Evolutionary conservation across 2,113 vertebrate species (phyloP).

Genomic region (Gnathonemus longibarbis): DNA sequence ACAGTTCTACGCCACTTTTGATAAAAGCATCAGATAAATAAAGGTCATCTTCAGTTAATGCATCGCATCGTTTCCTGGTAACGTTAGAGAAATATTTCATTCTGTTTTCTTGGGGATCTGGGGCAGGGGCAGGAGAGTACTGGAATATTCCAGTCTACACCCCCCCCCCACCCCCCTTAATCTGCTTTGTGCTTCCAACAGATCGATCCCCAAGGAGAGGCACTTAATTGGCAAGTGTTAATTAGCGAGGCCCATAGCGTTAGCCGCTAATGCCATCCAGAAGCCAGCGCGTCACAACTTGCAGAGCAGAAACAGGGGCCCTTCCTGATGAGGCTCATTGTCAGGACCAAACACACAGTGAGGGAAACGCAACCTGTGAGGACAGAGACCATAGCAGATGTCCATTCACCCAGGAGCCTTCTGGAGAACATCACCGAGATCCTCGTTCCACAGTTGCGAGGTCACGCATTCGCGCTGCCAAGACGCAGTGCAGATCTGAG

Average conservation of each 20-base stretch:
- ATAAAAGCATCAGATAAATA: background rate
- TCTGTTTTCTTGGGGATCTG: constrained; percentile 31
- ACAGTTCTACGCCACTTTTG: background rate
- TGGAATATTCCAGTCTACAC: constrained; percentile 24
- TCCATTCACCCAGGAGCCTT: background rate
- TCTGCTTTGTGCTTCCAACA: constrained; percentile 47
- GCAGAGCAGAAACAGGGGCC: constrained; percentile 28
- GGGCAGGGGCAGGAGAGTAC: constrained; percentile 33
- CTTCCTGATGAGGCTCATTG: background rate
- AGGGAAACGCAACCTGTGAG: background rate
- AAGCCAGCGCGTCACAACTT: constrained; percentile 50
- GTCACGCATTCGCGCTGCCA: background rate
- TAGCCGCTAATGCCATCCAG: constrained; percentile 47
- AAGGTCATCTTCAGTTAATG: background rate
- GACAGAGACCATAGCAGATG: background rate
- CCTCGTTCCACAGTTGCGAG: background rate
- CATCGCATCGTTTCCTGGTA: background rate
- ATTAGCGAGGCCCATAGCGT: constrained; percentile 50
- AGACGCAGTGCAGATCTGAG: constrained; percentile 14
- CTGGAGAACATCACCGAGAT: background rate
- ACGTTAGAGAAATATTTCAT: constrained; percentile 28
- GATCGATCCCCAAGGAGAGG: constrained; percentile 45
- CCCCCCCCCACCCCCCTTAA: constrained; percentile 33
- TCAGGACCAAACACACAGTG: background rate
- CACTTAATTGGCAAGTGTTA: constrained; percentile 61